These are phyloP conservation scores for Phlogophora meticulosa DNA, from an alignment of 2,888 invertebrate species.

Conservation along the genomic window DNA sequence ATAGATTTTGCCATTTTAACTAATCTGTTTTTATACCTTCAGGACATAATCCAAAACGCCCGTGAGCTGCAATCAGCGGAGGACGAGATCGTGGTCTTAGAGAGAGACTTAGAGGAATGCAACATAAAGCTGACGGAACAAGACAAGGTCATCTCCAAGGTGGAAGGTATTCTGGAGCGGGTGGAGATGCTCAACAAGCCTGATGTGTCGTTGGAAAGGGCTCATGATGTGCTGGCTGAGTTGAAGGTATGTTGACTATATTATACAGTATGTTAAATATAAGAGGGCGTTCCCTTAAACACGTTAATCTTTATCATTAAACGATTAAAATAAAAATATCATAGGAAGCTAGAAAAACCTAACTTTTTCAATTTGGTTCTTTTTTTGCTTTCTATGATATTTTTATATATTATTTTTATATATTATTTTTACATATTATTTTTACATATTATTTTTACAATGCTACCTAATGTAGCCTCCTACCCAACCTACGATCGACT, in stretches of 20 bases:
- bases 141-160: conserved; percentile 92
- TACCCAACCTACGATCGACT: too few species aligned
- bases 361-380: too few species aligned
- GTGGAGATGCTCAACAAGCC: conserved; percentile 91
- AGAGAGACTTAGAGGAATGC: conserved; percentile 94
- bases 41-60: conserved; percentile 97
- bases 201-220: conserved; percentile 79
- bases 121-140: conserved; percentile 93
- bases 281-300: too few species aligned
- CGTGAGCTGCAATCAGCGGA: conserved; percentile 94
- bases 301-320: too few species aligned
- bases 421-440: too few species aligned
- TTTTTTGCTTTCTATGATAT: too few species aligned
- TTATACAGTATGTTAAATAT: too few species aligned
- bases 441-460: too few species aligned
- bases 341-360: too few species aligned
- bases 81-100: conserved; percentile 95
- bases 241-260: conserved; percentile 78
- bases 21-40: not conserved
- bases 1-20: not conserved
- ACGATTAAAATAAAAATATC: too few species aligned
- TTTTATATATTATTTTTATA: too few species aligned
- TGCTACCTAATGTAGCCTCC: too few species aligned
- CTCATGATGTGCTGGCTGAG: conserved; percentile 85
- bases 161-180: conserved; percentile 93